These are phyloP conservation scores for Hypsopygia costalis DNA, from an alignment of 2,888 invertebrate genomes.

Conservation along the genomic window DNA sequence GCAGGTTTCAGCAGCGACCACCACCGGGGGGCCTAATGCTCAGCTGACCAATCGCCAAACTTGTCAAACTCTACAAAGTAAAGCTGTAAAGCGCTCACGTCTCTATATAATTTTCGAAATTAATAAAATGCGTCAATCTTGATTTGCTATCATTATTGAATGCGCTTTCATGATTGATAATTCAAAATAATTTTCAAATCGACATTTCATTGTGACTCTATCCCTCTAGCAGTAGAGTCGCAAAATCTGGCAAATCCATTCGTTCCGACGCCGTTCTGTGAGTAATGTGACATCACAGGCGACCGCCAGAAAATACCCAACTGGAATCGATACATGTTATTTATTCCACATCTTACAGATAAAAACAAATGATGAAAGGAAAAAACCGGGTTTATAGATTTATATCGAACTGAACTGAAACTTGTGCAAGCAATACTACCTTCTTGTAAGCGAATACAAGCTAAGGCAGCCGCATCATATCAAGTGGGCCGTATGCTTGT, in stretches of 20 bases:
- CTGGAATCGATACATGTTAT: conserved; percentile 1
- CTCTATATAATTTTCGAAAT: not conserved
- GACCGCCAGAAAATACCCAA: not conserved
- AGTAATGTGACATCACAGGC: conserved; percentile 6
- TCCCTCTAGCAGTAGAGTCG: not conserved
- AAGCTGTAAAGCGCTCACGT: not conserved
- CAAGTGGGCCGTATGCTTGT: too few relatives aligned
- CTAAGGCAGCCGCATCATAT: too few relatives aligned
- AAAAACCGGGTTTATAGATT: too few relatives aligned
- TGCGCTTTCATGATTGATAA: not conserved
- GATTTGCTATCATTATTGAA: not conserved
- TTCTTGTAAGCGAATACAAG: too few relatives aligned
- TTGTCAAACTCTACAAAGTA: not conserved
- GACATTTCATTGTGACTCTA: not conserved
- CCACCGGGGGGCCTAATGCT: conserved; percentile 1
- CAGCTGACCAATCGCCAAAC: conserved; percentile 1
- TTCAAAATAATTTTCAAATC: not conserved
- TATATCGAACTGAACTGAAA: too few relatives aligned
- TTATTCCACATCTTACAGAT: not conserved
- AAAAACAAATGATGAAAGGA: not conserved
- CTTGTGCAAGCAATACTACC: too few relatives aligned
- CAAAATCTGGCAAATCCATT: conserved; percentile 2
- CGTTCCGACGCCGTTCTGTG: not conserved
- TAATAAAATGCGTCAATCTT: not conserved
- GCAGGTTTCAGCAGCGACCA: conserved; percentile 6